Evolutionary conservation across 2,888 invertebrate genomes (phyloP).

Genomic region (Prostheceraeus crozeri): DNA sequence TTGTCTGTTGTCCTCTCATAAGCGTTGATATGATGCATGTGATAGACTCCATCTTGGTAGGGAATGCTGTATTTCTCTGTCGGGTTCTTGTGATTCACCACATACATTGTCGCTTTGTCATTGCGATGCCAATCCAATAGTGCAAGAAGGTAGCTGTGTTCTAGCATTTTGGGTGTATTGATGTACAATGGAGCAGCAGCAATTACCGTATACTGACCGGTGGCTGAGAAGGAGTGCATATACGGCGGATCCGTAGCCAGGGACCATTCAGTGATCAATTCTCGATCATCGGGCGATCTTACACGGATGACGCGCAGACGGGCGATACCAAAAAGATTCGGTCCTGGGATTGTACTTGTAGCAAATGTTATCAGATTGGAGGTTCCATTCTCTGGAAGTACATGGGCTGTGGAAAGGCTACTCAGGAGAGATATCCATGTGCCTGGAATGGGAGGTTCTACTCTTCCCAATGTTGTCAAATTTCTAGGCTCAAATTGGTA

Average conservation of each 20-base stretch:
- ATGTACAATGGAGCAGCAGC: conserved; percentile 49
- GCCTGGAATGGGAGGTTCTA: neutral
- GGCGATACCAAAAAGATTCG: conserved; percentile 42
- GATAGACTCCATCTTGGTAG: conserved; percentile 43
- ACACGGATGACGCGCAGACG: conserved; percentile 46
- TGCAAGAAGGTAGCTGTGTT: conserved; percentile 45
- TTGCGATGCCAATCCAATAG: conserved; percentile 47
- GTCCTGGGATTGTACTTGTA: conserved; percentile 45
- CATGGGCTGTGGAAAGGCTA: conserved; percentile 49
- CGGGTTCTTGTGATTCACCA: conserved; percentile 1
- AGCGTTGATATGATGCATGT: conserved; percentile 51
- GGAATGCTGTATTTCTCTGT: neutral
- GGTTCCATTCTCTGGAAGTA: conserved; percentile 47
- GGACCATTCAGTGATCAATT: conserved; percentile 45
- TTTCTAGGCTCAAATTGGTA: conserved; percentile 44
- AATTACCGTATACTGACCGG: conserved; percentile 46
- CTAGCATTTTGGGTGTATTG: conserved; percentile 45
- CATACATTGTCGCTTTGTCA: conserved; percentile 7
- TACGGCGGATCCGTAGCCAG: conserved; percentile 48
- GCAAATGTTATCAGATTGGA: conserved; percentile 46
- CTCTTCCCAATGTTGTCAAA: conserved; percentile 41
- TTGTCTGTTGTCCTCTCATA: conserved; percentile 43
- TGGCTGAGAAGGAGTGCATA: conserved; percentile 52
- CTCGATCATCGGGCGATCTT: conserved; percentile 43
- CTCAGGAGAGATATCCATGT: conserved; percentile 19